A percentile compares a stretch with the other conserved stretches of the same genome.
These are phyloP conservation scores for Daubentonia madagascariensis DNA, from an alignment of 2,113 vertebrate genomes.

Conservation along the genomic window DNA sequence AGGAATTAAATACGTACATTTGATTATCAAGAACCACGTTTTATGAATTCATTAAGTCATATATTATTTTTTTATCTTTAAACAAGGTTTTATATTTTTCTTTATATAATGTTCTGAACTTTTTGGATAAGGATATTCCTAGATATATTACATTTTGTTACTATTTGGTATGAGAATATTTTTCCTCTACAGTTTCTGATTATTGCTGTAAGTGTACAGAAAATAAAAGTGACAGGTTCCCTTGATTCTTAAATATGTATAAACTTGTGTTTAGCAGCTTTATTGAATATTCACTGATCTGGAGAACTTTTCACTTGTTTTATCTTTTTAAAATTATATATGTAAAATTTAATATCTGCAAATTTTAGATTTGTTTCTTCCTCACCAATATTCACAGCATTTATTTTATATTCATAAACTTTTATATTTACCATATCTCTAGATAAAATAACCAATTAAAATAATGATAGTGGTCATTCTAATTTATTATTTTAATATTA, in stretches of 20 bases:
- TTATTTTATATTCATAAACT: neutral
- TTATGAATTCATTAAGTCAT: neutral
- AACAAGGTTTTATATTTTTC: neutral
- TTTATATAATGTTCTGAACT: neutral
- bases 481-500: neutral
- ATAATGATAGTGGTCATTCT: neutral
- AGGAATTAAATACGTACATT: neutral
- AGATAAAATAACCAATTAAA: neutral
- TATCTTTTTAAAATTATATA: neutral
- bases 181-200: neutral
- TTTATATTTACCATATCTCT: neutral
- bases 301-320: neutral
- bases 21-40: neutral
- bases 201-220: neutral
- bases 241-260: neutral
- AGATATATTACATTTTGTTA: neutral
- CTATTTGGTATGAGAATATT: neutral
- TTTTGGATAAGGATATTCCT: neutral
- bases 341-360: neutral
- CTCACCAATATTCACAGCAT: neutral
- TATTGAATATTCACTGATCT: neutral
- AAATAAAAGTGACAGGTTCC: neutral
- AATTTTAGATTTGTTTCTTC: neutral
- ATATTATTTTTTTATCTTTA: neutral
- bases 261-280: neutral